phyloP scores from a whole-genome alignment of 2,113 vertebrate species.

The Speoplatyrhinus poulsoni region DNA sequence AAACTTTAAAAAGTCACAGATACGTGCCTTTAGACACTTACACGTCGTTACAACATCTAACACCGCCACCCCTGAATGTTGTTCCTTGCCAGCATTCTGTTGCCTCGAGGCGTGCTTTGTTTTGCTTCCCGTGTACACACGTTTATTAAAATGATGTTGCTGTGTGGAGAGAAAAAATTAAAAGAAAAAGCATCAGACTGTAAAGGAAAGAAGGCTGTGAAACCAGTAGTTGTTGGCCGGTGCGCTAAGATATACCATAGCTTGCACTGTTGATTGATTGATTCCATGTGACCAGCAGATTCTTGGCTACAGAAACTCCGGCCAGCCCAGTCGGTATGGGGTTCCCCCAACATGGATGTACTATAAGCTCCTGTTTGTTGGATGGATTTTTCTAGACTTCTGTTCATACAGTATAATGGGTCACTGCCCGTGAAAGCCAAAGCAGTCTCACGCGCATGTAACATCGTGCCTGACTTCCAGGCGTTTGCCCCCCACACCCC shows the following conservation, averaged over 20 bases:
- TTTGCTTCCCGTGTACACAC: constrained; percentile 53
- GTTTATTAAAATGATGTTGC: constrained; percentile 61
- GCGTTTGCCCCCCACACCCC: not conserved
- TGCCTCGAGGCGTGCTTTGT: constrained; percentile 37
- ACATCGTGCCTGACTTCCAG: constrained; percentile 28
- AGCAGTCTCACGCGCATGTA: constrained; percentile 44
- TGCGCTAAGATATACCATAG: constrained; percentile 62
- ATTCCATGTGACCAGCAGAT: constrained; percentile 62
- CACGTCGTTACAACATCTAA: constrained; percentile 35
- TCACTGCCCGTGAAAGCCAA: constrained; percentile 56
- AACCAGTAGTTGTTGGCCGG: constrained; percentile 67
- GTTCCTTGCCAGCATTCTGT: constrained; percentile 47
- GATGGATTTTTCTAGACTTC: constrained; percentile 54
- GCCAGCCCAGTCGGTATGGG: constrained; percentile 73
- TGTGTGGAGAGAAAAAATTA: constrained; percentile 41
- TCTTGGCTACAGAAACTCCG: constrained; percentile 60
- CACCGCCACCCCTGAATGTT: constrained; percentile 24
- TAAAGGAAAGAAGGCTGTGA: constrained; percentile 54
- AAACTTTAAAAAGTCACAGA: constrained; percentile 14
- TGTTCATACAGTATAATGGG: constrained; percentile 39
- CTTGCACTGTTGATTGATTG: constrained; percentile 68
- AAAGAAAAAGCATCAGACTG: constrained; percentile 1
- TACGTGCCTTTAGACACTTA: constrained; percentile 23
- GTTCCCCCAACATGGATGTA: constrained; percentile 54
- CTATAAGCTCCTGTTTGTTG: constrained; percentile 65